Evolutionary conservation across 2,797 vertebrate genomes (phyloP).

Genomic region (Macroramphosus scolopax): DNA sequence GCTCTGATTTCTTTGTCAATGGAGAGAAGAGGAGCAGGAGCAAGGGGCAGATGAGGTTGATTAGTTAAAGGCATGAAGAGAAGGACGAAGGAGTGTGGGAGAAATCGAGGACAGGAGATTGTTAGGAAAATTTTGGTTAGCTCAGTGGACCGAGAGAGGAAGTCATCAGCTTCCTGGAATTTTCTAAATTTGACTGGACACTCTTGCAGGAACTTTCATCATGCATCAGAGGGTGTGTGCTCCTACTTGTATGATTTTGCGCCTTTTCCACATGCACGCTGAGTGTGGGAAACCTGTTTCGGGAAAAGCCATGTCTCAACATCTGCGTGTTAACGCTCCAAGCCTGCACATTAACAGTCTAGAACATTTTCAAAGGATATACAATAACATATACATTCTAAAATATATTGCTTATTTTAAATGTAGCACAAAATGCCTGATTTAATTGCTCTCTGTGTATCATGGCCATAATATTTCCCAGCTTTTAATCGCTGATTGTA

Average conservation of each 20-base stretch:
- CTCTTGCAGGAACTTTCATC: slow-evolving; percentile 46
- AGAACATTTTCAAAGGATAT: no score
- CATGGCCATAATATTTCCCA: slow-evolving; percentile 1
- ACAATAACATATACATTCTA: no score
- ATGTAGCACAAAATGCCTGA: no score
- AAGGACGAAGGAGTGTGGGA: slow-evolving; percentile 33
- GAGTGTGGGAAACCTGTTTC: slow-evolving; percentile 16
- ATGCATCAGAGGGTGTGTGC: slow-evolving; percentile 32
- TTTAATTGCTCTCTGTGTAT: slow-evolving; percentile 8
- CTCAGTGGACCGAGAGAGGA: slow-evolving; percentile 51
- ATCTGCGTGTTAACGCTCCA: slow-evolving; percentile 12
- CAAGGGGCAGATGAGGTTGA: no score
- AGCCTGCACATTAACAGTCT: no score
- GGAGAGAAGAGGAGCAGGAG: no score
- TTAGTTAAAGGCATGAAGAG: no score
- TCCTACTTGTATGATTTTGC: slow-evolving; percentile 13
- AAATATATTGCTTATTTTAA: slow-evolving; percentile 1
- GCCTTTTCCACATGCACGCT: slow-evolving; percentile 24
- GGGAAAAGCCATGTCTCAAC: slow-evolving; percentile 15
- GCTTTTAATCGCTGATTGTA: slow-evolving; percentile 3
- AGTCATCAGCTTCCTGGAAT: slow-evolving; percentile 67
- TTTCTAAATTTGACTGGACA: slow-evolving; percentile 52
- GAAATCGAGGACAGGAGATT: slow-evolving; percentile 47
- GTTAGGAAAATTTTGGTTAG: slow-evolving; percentile 57
- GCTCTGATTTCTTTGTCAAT: no score